Conservation (phyloP, 2,888 invertebrate species). For the Odontocolon sp. region DNA sequence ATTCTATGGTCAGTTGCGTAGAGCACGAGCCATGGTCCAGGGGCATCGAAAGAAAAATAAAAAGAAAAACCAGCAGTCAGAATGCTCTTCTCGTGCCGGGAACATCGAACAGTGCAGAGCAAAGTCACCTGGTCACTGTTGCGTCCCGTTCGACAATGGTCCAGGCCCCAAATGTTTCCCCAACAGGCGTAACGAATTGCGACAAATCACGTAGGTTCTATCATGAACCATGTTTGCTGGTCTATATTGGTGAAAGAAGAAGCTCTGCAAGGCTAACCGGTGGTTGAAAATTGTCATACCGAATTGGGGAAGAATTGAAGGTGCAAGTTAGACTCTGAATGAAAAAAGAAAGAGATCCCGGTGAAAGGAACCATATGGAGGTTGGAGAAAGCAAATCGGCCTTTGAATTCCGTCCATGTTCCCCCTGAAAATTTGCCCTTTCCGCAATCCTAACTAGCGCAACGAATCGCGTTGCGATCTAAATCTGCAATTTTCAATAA, state of each 20-base stretch:
- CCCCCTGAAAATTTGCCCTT: constrained; percentile 59
- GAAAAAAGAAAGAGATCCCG: constrained; percentile 49
- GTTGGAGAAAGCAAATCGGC: constrained; percentile 47
- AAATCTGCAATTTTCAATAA: constrained; percentile 46
- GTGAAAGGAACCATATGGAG: constrained; percentile 15
- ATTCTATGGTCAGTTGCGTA: constrained; percentile 22
- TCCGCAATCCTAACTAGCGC: constrained; percentile 56
- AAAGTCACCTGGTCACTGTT: constrained; percentile 71
- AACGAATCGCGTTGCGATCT: constrained; percentile 57
- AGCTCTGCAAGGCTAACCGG: constrained; percentile 20
- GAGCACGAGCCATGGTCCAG: constrained; percentile 49
- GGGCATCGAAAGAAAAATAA: constrained; percentile 38
- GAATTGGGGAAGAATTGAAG: constrained; percentile 59
- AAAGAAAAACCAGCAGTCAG: constrained; percentile 32
- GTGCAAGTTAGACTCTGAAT: constrained; percentile 46
- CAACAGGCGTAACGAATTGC: constrained; percentile 72
- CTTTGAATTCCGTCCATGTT: constrained; percentile 42
- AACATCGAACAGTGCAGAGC: constrained; percentile 34
- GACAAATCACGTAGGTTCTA: constrained; percentile 70
- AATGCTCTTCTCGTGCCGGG: constrained; percentile 24
- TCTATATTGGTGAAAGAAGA: constrained; percentile 24
- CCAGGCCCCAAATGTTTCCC: constrained; percentile 66
- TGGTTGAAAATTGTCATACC: constrained; percentile 59
- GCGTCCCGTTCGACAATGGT: constrained; percentile 66
- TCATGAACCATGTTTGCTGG: constrained; percentile 23